Evolutionary conservation across 2,113 vertebrate genomes (phyloP).

Genomic region (Redunca redunca): DNA sequence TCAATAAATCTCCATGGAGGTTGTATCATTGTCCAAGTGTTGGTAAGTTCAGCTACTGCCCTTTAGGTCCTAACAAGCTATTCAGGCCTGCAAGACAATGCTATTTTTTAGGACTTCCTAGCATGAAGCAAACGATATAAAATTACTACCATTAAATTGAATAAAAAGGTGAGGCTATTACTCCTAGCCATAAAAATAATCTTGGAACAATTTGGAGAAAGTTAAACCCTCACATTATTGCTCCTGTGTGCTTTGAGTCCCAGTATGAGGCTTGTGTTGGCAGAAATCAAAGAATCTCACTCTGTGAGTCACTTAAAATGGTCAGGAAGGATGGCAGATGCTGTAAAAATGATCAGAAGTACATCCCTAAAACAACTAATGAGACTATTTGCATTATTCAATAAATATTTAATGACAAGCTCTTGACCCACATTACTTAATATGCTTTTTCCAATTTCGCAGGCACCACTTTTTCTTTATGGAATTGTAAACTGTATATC

Average conservation of each 20-base stretch:
- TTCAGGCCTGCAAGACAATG: background rate
- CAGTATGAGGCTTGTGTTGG: background rate
- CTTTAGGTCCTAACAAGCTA: background rate
- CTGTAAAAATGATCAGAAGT: background rate
- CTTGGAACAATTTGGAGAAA: background rate
- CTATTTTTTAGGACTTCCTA: background rate
- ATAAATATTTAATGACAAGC: background rate
- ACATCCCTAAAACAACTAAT: background rate
- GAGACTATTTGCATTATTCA: background rate
- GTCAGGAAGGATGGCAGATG: background rate
- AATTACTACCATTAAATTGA: background rate
- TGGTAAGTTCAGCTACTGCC: background rate
- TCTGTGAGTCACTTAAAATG: background rate
- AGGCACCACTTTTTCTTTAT: background rate
- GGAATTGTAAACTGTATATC: background rate
- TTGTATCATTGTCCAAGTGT: background rate
- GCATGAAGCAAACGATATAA: constrained; percentile 14
- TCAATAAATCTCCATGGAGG: background rate
- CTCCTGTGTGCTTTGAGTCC: background rate
- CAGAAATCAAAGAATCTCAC: background rate
- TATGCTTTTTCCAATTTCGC: background rate
- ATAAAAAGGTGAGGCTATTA: background rate
- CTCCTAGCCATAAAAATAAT: background rate
- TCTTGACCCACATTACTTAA: background rate
- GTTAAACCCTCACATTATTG: background rate